Evolutionary conservation across 2,113 vertebrate species (phyloP), one percentile per base, ranked within the genome.

Genomic region (Lagenorhynchus albirostris): DNA sequence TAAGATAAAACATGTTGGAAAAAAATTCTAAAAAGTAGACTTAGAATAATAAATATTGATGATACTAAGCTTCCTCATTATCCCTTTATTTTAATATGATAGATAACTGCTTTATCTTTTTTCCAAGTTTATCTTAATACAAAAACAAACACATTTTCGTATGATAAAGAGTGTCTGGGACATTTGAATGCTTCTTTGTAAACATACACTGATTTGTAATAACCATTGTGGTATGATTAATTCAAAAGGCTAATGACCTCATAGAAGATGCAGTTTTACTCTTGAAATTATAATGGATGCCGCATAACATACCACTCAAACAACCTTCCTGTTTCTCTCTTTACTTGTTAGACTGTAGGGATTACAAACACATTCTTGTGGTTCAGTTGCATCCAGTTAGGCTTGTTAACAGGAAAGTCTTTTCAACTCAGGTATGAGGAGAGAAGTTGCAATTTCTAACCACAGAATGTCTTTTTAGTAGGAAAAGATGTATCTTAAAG

Each of bases 31-130:
- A 76, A 2, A 25, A 79, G 5, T 44, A 65, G n/a, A 9, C 25
- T 58, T 91, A 74, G 23, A 96, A 94, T 73, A 91, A 67, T 81
- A 50, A 80, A 17, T 84, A 38, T 25, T 87, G 44, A 95, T 80
- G 29, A 95, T 73, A 73, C 1, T 26, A 73, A 85, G 11, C 25
- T 55, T 91, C 47, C 4, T 95, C 33, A 53, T 41, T 47, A 80
- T 67, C 14, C 6, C 6, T 5, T 88, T 74, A 85, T 80, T 92
- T 74, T 50, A 91, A 65, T 77, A 62, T 74, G 58, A 83, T 68
- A 70, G 3, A 58, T 29, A 88, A 68, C 18, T 87, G 33, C 6
- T 93, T 92, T 60, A 55, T 55, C 9, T 89, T 88, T 38, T 29
- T 25, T 4, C 12, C 63, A 95, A n/a, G 15, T 93, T 95, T 88